Conservation (phyloP, 2,888 invertebrate genomes). For the Anthophora plumipes region DNA sequence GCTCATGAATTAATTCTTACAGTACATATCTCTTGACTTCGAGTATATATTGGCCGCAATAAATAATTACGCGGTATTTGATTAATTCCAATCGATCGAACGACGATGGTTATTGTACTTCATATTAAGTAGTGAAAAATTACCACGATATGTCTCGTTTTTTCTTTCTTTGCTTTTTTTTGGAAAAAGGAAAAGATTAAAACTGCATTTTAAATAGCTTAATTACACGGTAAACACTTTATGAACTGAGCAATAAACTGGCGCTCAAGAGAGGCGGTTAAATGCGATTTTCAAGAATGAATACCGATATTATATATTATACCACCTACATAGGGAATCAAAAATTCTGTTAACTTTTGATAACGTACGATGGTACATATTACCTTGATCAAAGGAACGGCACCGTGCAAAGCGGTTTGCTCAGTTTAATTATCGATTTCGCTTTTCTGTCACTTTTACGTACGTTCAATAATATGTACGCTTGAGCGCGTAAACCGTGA, state of each 20-base stretch:
- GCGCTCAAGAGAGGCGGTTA: neutral
- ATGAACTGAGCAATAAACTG: neutral
- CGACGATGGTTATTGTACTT: no score
- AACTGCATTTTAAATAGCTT: neutral
- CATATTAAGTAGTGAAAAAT: no score
- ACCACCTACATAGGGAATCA: neutral
- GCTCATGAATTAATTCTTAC: constrained; percentile 25
- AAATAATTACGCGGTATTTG: neutral
- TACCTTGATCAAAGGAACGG: constrained; percentile 22
- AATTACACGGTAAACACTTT: no score
- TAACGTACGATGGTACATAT: neutral
- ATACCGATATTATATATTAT: neutral
- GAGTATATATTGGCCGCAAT: neutral
- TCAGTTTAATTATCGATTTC: constrained; percentile 39
- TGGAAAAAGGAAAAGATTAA: no score
- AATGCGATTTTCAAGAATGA: neutral
- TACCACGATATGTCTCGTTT: no score
- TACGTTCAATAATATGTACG: constrained; percentile 32
- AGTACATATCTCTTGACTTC: neutral
- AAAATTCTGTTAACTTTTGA: neutral
- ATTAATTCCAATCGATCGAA: no score
- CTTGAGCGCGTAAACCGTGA: constrained; percentile 25
- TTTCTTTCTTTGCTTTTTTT: no score
- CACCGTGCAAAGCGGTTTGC: neutral
- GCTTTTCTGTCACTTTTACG: constrained; percentile 26